Conservation (phyloP, 1,140 invertebrate genomes). For the Micrasema longulum region DNA sequence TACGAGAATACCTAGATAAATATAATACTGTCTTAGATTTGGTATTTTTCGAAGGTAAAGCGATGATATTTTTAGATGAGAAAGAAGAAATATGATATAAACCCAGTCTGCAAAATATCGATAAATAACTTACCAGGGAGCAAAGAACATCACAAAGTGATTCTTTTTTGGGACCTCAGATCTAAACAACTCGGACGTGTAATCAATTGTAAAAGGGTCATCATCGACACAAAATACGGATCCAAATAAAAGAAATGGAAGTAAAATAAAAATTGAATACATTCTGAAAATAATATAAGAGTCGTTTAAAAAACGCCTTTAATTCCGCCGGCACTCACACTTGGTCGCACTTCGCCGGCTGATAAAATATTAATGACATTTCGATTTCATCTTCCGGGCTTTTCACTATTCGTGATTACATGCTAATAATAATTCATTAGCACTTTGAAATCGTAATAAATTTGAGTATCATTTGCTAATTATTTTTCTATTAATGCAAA, state of each 20-base stretch:
- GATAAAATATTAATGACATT: constrained; percentile 37
- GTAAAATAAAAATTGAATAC: constrained; percentile 7
- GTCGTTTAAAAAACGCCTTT: constrained; percentile 35
- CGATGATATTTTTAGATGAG: not conserved
- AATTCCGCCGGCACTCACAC: too few species aligned
- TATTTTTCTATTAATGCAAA: too few species aligned
- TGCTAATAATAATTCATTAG: too few species aligned
- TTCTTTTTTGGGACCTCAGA: constrained; percentile 71
- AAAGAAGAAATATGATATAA: not conserved
- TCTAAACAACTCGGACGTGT: constrained; percentile 68
- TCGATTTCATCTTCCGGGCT: too few species aligned
- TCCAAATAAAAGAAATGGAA: constrained; percentile 33
- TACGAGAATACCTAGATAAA: too few species aligned
- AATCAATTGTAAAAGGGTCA: constrained; percentile 47
- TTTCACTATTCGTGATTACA: too few species aligned
- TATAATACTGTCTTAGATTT: too few species aligned
- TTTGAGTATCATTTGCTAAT: too few species aligned
- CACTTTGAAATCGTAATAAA: too few species aligned
- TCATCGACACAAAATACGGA: constrained; percentile 32
- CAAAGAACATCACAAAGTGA: constrained; percentile 84
- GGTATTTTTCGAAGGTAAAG: too few species aligned
- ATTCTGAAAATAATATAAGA: constrained; percentile 20
- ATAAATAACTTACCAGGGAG: constrained; percentile 73
- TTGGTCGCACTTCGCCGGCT: constrained; percentile 19
- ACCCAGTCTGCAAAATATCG: too few species aligned